Conservation (phyloP, 2,797 vertebrate species). For the Alosa sapidissima region DNA sequence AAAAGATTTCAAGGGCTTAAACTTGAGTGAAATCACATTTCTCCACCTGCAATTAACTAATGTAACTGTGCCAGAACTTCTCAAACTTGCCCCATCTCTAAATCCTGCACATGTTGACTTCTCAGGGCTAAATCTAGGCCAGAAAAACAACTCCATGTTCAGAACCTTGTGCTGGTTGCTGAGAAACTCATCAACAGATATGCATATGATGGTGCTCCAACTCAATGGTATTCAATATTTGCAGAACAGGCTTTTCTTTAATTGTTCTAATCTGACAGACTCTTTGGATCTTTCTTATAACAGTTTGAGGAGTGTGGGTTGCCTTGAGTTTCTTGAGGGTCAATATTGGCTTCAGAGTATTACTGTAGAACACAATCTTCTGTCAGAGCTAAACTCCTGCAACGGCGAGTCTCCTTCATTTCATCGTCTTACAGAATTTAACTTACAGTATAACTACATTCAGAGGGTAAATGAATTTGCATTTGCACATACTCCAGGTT, state of each 20-base stretch:
- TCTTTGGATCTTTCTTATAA: conserved; percentile 67
- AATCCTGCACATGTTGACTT: conserved; percentile 62
- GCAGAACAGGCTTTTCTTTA: conserved; percentile 30
- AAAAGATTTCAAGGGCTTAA: conserved; percentile 60
- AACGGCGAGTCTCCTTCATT: background rate
- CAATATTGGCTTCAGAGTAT: conserved; percentile 54
- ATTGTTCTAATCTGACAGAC: conserved; percentile 64
- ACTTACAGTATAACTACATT: conserved; percentile 75
- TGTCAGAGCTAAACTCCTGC: conserved; percentile 55
- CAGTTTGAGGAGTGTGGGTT: conserved; percentile 42
- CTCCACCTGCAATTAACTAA: conserved; percentile 64
- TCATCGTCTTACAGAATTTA: conserved; percentile 52
- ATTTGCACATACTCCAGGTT: conserved; percentile 64
- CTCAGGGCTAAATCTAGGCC: conserved; percentile 57
- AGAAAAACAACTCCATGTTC: conserved; percentile 47
- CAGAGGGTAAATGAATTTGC: conserved; percentile 56
- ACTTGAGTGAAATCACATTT: conserved; percentile 58
- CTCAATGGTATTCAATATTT: conserved; percentile 58
- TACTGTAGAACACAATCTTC: conserved; percentile 66
- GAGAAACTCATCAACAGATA: conserved; percentile 24
- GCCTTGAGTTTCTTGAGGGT: conserved; percentile 63
- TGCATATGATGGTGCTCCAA: conserved; percentile 51
- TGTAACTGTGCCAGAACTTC: conserved; percentile 61
- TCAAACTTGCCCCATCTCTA: conserved; percentile 60
- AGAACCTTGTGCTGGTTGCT: conserved; percentile 60